Evolutionary conservation across 1,140 invertebrate species (phyloP), one percentile per base, ranked within the genome.

Genomic region (Colletes latitarsis): DNA sequence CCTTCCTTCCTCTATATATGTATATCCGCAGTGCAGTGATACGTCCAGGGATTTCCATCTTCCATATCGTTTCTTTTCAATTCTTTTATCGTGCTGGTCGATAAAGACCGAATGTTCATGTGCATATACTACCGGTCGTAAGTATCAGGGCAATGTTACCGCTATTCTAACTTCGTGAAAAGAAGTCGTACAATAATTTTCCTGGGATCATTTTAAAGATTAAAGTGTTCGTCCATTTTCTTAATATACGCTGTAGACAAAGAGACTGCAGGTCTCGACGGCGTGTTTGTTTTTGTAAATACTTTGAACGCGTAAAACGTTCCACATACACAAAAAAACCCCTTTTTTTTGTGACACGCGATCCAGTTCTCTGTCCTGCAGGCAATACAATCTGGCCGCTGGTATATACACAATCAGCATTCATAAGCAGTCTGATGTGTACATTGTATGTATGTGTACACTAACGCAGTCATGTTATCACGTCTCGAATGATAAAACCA

Each of bases 401-500:
- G 46, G 21, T 66, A n/a, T n/a, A n/a, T n/a, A 73, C n/a, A 75
- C 39, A 67, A 57, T 57, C 57, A 68, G 52, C 62, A 64, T 80
- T 81, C 71, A 66, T 53, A 19, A 30, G 60, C 15, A 41, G 43
- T 63, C 68, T 70, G 17, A 62, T 49, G 55, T 41, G 57, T 21
- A 66, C 41, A 39, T 46, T 78, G 19, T 64, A 17, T 67, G 17
- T 57, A 12, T n/a, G 53, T 67, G 52, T 80, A 60, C 58, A 49
- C 46, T 80, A 74, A 66, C 62, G 41, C 43, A 9, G 52, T 41
- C 21, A 68, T 70, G 82, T 82, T 85, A 84, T 86, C 84, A 63
- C 21, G 49, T 57, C 41, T 60, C 19, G 21, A 66, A 69, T 67
- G 83, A 86, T 86, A 86, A 85, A 82, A 71, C 60, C 76, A 64